phyloP scores from a whole-genome alignment of 2,888 invertebrate species.

The Masnerella sp. region DNA sequence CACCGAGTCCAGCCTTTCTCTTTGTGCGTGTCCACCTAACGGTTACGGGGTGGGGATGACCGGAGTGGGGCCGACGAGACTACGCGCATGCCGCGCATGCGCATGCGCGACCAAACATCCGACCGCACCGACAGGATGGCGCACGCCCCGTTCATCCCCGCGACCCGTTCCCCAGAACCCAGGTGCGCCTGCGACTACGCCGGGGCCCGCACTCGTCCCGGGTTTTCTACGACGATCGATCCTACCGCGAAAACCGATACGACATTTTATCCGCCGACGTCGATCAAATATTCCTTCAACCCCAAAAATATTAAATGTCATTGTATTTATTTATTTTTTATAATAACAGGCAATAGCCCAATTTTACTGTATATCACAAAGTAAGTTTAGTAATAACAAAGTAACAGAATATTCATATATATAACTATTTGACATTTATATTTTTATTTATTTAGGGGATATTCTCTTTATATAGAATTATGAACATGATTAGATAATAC shows the following conservation, averaged over 20 bases:
- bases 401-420: no score
- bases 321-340: no score
- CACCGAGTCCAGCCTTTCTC: slow-evolving; percentile 74
- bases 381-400: no score
- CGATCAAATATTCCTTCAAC: background rate
- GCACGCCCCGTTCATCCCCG: slow-evolving; percentile 45
- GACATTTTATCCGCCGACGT: slow-evolving; percentile 20
- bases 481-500: no score
- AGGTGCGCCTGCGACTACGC: slow-evolving; percentile 62
- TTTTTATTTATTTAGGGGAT: no score
- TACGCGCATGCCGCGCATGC: slow-evolving; percentile 59
- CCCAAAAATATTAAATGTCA: no score
- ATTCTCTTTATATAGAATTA: no score
- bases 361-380: no score
- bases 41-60: slow-evolving; percentile 60
- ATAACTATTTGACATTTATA: no score
- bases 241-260: slow-evolving; percentile 48
- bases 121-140: slow-evolving; percentile 56
- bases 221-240: slow-evolving; percentile 50
- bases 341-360: no score
- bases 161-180: slow-evolving; percentile 60
- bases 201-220: slow-evolving; percentile 46
- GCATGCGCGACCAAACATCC: slow-evolving; percentile 29
- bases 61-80: slow-evolving; percentile 73
- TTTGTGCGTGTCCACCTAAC: slow-evolving; percentile 77